Evolutionary conservation across 2,797 vertebrate species (phyloP).

Genomic region (Meriones psammophilus): DNA sequence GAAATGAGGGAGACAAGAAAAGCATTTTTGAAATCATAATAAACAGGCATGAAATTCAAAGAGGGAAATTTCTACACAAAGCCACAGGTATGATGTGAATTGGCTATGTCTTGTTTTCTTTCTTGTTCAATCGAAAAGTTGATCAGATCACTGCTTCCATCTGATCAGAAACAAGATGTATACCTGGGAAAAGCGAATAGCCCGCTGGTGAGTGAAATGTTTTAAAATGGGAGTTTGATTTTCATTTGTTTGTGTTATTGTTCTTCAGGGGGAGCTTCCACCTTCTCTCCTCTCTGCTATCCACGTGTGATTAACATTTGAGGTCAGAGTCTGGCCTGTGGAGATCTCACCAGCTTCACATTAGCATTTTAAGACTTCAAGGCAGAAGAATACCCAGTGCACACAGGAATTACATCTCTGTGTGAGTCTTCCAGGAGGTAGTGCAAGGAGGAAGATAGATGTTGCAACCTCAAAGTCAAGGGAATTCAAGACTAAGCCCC

Average conservation of each 20-base stretch:
- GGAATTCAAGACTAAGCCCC: constrained; percentile 71
- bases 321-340: constrained; percentile 65
- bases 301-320: constrained; percentile 70
- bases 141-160: constrained; percentile 79
- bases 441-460: constrained; percentile 39
- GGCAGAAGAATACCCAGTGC: constrained; percentile 77
- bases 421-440: constrained; percentile 30
- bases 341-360: constrained; percentile 71
- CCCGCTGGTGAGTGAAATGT: constrained; percentile 61
- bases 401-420: constrained; percentile 56
- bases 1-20: neutral
- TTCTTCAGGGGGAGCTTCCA: neutral
- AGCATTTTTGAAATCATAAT: constrained; percentile 17
- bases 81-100: constrained; percentile 62
- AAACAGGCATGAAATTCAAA: constrained; percentile 55
- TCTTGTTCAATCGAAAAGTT: constrained; percentile 69
- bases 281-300: neutral
- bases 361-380: constrained; percentile 77
- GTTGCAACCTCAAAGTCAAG: constrained; percentile 70
- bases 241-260: constrained; percentile 26
- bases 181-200: constrained; percentile 72
- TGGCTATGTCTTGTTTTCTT: constrained; percentile 59
- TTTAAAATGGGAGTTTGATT: constrained; percentile 58
- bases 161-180: constrained; percentile 73
- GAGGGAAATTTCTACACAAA: constrained; percentile 66